phyloP scores from a whole-genome alignment of 2,113 vertebrate genomes.

The Brevimyrus niger region DNA sequence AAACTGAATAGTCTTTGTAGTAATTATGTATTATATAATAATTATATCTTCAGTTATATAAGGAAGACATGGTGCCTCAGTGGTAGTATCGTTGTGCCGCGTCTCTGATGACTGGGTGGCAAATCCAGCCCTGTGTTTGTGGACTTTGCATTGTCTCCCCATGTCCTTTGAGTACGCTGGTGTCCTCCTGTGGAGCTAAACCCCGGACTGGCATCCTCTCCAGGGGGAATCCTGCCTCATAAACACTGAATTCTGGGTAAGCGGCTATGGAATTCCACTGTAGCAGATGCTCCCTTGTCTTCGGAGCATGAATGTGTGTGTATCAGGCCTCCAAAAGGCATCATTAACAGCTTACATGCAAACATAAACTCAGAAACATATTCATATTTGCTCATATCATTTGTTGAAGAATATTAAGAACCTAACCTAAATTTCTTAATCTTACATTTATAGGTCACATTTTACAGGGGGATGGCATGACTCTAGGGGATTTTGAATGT shows the following conservation, averaged over 20 bases:
- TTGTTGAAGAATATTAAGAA: neutral
- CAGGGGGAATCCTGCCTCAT: too few species aligned
- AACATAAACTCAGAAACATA: neutral
- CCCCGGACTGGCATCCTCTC: neutral
- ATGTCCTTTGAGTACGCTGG: neutral
- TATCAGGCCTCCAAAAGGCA: neutral
- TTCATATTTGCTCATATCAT: neutral
- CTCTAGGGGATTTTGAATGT: neutral
- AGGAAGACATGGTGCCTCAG: neutral
- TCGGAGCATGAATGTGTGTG: neutral
- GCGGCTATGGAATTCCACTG: neutral
- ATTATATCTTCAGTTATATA: neutral
- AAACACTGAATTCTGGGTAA: neutral
- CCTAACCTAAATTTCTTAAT: neutral
- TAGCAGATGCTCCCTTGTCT: neutral
- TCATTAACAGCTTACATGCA: neutral
- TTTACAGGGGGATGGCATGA: neutral
- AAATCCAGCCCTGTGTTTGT: neutral
- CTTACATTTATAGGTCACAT: neutral
- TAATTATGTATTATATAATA: neutral
- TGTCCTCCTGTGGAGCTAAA: neutral
- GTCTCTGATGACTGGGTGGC: neutral
- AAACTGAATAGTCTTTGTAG: neutral
- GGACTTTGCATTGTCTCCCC: neutral
- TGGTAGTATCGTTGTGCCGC: neutral